Conservation (phyloP, 2,113 vertebrate genomes). For the Cairina moschata region DNA sequence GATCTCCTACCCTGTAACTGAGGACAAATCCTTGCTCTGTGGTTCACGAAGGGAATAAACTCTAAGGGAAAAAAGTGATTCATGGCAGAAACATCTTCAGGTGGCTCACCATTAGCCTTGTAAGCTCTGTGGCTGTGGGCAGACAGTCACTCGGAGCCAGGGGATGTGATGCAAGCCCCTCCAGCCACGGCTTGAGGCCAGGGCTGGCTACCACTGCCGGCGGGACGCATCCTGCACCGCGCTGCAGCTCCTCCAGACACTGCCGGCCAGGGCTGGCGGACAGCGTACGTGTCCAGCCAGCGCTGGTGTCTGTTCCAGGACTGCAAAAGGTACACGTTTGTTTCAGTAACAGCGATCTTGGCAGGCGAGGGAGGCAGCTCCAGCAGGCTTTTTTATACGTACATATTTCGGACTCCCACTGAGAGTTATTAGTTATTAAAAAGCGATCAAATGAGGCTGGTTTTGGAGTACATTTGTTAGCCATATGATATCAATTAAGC, state of each 20-base stretch:
- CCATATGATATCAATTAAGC: slow-evolving; percentile 71
- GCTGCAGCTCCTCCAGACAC: not conserved
- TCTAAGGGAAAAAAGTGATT: not conserved
- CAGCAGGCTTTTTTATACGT: slow-evolving; percentile 5
- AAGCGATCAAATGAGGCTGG: slow-evolving; percentile 43
- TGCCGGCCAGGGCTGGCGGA: not conserved
- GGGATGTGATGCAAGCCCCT: not conserved
- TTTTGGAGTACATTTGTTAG: slow-evolving; percentile 33
- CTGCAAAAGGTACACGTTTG: slow-evolving; percentile 31
- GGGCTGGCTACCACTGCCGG: accelerated
- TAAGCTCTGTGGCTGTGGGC: not conserved
- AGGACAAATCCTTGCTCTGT: not conserved
- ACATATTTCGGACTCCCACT: slow-evolving; percentile 3
- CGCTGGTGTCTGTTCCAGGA: slow-evolving; percentile 23
- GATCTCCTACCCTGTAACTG: not conserved
- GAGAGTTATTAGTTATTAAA: slow-evolving; percentile 66
- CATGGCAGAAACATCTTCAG: not conserved
- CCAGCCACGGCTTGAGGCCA: not conserved
- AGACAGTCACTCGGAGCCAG: too few relatives aligned
- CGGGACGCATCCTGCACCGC: not conserved
- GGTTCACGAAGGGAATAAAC: not conserved
- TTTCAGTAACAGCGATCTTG: slow-evolving; percentile 41
- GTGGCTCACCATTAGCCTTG: not conserved
- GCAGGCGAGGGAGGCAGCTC: not conserved
- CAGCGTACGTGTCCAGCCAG: slow-evolving; percentile 42